Evolutionary conservation across 2,888 invertebrate genomes (phyloP), one percentile per base, ranked within the genome.

Genomic region (Argyresthia goedartella): DNA sequence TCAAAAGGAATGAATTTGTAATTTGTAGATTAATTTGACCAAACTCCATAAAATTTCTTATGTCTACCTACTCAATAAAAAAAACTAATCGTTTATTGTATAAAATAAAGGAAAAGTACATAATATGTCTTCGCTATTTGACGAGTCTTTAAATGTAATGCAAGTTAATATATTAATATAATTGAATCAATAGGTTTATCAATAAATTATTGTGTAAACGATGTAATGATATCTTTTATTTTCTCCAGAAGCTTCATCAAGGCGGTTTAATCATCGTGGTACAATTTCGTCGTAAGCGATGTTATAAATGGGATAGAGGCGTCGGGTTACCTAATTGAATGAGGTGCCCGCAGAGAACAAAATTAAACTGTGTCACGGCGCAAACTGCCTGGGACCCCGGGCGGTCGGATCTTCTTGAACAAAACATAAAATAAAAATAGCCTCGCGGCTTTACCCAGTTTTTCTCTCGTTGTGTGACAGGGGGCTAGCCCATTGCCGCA

Each of bases 171-270:
- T 6, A 25, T 2, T 25, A 25, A 25, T 59, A 69, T 74, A 72
- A 71, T 76, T 49, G 25, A 69, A 72, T 76, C 74, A 81, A 80
- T 81, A 75, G 81, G 81, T 82, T 84, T 82, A 82, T 74, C 68
- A 76, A 85, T 84, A 85, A 85, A 84, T 82, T 81, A 84, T 81
- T 81, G 74, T 73, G 67, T 74, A 78, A 76, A 73, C 11, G 6
- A 25, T 25, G 25, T 25, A 25, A 25, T 25, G 25, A 25, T 6
- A 6, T 25, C 25, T 25, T 25, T 25, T 25, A 25, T 25, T 25
- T 25, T 25, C 25, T 25, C 25, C n/a, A n/a, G 25, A 25, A 25
- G 25, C 25, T 25, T 25, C 25, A 6, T 25, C 25, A 4, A 25
- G 25, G n/a, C n/a, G n/a, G n/a, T n/a, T n/a, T n/a, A n/a, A n/a